These are phyloP conservation scores for Amblyjoppa fuscipennis DNA, from an alignment of 2,888 invertebrate genomes.

Conservation along the genomic window DNA sequence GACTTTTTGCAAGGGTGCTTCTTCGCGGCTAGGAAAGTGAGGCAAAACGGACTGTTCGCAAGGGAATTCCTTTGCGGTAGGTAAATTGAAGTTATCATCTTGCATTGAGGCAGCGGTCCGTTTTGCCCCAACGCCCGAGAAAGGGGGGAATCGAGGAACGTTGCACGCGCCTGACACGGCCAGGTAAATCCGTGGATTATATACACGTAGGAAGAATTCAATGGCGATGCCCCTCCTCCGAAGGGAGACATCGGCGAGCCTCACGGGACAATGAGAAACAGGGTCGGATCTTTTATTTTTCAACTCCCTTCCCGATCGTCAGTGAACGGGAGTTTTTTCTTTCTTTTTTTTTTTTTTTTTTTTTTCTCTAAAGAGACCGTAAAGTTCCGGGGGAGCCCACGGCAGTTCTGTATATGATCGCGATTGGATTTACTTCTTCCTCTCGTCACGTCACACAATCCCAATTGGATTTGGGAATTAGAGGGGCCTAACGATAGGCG, in stretches of 20 bases:
- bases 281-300: slow-evolving; percentile 2
- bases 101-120: not conserved
- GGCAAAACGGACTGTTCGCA: no score
- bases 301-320: not conserved
- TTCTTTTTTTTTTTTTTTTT: not conserved
- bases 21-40: no score
- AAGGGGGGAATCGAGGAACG: slow-evolving; percentile 5
- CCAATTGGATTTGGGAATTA: slow-evolving; percentile 49
- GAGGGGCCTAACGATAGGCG: slow-evolving; percentile 16
- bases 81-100: not conserved
- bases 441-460: slow-evolving; percentile 29
- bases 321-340: not conserved
- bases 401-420: slow-evolving; percentile 11
- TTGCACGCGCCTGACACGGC: slow-evolving; percentile 44
- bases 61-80: no score
- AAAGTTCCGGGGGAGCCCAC: slow-evolving; percentile 15
- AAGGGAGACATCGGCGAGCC: slow-evolving; percentile 13
- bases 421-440: slow-evolving; percentile 41
- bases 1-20: no score
- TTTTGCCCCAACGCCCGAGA: not conserved
- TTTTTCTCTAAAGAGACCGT: slow-evolving; percentile 21
- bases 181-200: slow-evolving; percentile 36
- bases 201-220: slow-evolving; percentile 26
- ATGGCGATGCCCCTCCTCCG: slow-evolving; percentile 20
- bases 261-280: slow-evolving; percentile 20